phyloP scores from a whole-genome alignment of 2,113 vertebrate species.

The Ranitomeya imitator region DNA sequence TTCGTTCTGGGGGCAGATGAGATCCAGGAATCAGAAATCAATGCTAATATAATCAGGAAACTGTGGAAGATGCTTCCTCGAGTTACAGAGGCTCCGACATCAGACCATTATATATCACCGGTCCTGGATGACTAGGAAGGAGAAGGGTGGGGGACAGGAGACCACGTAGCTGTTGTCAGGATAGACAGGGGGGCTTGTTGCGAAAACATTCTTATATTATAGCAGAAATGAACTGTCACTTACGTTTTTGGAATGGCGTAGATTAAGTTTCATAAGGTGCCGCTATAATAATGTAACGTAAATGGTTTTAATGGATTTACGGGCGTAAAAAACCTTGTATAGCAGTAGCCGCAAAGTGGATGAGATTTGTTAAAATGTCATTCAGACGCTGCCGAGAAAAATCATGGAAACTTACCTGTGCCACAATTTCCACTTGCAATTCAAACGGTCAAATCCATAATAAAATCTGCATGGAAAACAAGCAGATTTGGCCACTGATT shows the following conservation, averaged over 20 bases:
- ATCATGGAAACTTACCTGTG: too few species aligned
- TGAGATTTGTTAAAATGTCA: too few species aligned
- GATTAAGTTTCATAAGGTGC: neutral
- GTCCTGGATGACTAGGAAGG: neutral
- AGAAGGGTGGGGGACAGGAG: neutral
- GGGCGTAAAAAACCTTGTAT: too few species aligned
- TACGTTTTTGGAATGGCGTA: neutral
- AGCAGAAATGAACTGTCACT: neutral
- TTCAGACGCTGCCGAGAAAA: neutral
- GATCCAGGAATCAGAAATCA: conserved; percentile 67
- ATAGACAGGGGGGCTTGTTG: neutral
- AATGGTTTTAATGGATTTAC: too few species aligned
- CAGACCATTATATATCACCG: conserved; percentile 47
- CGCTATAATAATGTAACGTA: neutral
- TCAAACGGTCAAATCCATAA: too few species aligned
- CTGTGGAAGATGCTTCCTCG: conserved; percentile 64
- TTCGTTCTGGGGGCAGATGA: conserved; percentile 65
- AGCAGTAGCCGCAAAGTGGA: too few species aligned
- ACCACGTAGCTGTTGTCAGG: neutral
- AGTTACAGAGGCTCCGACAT: conserved; percentile 50
- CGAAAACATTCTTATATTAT: neutral
- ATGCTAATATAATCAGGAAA: conserved; percentile 69
- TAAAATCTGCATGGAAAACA: too few species aligned
- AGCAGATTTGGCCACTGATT: too few species aligned
- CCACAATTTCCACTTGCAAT: too few species aligned